Conservation (phyloP, 2,113 vertebrate species). For the Pelodiscus sinensis region DNA sequence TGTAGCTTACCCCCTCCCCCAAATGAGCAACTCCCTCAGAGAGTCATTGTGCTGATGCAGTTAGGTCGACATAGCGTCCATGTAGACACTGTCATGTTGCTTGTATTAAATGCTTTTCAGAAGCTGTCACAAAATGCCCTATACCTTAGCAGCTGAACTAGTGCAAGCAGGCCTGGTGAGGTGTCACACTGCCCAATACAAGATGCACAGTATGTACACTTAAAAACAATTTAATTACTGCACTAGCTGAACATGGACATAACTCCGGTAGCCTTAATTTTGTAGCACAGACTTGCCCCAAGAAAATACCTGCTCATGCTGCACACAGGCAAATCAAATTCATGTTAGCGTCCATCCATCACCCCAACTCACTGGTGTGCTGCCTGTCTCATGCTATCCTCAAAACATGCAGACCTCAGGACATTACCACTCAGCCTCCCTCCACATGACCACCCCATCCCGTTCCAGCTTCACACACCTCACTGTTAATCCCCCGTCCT, state of each 20-base stretch:
- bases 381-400: neutral
- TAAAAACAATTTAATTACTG: neutral
- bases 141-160: neutral
- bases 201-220: neutral
- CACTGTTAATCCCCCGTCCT: neutral
- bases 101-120: neutral
- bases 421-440: conserved; percentile 14
- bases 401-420: conserved; percentile 22
- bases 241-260: neutral
- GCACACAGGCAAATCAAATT: conserved; percentile 55
- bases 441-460: neutral
- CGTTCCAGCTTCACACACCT: neutral
- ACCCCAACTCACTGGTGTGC: neutral
- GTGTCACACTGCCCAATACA: neutral
- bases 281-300: neutral
- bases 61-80: neutral
- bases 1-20: neutral
- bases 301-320: neutral
- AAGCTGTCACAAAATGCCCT: neutral
- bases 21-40: neutral
- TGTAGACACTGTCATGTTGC: neutral
- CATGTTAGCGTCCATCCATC: conserved; percentile 25
- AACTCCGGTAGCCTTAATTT: neutral
- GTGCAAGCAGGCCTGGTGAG: neutral
- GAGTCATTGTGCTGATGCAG: neutral